phyloP scores from a whole-genome alignment of 1,140 invertebrate species.

The Amyelois transitella region DNA sequence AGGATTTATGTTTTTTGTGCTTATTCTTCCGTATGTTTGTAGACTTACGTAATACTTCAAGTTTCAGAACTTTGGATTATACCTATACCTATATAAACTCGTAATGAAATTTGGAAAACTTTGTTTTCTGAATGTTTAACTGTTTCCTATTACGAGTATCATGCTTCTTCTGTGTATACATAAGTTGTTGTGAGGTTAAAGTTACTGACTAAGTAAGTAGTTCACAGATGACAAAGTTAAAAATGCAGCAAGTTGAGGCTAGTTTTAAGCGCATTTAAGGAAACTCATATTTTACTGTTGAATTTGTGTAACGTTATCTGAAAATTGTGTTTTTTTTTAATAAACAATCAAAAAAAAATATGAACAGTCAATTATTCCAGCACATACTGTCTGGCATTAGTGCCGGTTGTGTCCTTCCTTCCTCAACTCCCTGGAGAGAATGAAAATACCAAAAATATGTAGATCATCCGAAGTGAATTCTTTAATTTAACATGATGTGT shows the following conservation, averaged over 20 bases:
- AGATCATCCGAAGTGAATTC: neutral
- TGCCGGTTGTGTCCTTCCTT: neutral
- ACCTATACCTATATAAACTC: too few relatives aligned
- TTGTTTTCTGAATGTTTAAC: neutral
- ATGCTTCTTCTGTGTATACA: neutral
- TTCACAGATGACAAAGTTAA: constrained; percentile 7
- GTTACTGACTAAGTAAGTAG: neutral
- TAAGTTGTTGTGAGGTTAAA: neutral
- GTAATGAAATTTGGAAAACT: neutral
- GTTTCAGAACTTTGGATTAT: neutral
- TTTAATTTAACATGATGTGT: neutral
- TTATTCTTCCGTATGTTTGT: neutral
- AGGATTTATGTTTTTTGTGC: neutral
- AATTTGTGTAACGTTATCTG: neutral
- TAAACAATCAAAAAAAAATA: neutral
- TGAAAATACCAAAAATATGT: neutral
- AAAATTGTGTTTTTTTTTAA: neutral
- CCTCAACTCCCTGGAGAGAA: neutral
- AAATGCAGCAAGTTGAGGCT: constrained; percentile 9
- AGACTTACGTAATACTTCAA: neutral
- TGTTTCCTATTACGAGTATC: neutral
- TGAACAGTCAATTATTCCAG: too few relatives aligned
- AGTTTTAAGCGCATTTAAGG: constrained; percentile 10
- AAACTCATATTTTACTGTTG: neutral
- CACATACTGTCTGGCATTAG: neutral